These are phyloP conservation scores for Synergus japonicus DNA, from an alignment of 2,888 invertebrate genomes.

Conservation along the genomic window DNA sequence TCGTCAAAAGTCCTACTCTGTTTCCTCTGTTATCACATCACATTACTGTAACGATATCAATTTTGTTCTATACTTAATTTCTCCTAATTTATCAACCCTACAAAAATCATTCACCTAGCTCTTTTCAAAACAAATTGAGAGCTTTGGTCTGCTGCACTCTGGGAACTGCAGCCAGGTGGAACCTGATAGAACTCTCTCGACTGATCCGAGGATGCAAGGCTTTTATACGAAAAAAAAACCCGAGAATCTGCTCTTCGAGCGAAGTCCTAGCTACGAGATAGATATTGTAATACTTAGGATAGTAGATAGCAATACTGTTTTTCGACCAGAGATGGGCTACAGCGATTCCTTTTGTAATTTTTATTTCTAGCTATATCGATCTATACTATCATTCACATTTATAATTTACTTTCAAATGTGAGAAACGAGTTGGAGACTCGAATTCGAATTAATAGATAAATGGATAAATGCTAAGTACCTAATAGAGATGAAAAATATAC, in stretches of 20 bases:
- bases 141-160: constrained; percentile 9
- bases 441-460: constrained; percentile 25
- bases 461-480: constrained; percentile 14
- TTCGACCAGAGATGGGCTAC: constrained; percentile 16
- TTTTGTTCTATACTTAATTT: background rate
- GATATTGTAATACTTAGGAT: constrained; percentile 31
- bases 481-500: constrained; percentile 28
- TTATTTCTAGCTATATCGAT: constrained; percentile 23
- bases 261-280: constrained; percentile 28
- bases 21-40: constrained; percentile 22
- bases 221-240: constrained; percentile 25
- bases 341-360: constrained; percentile 18
- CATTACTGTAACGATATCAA: background rate
- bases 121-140: constrained; percentile 20
- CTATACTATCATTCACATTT: constrained; percentile 26
- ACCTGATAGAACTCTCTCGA: constrained; percentile 32
- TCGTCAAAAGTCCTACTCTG: constrained; percentile 23
- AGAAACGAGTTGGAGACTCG: background rate
- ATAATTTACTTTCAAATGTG: constrained; percentile 14
- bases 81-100: background rate
- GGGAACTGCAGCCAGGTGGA: constrained; percentile 30
- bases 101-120: constrained; percentile 7
- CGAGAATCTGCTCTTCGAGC: background rate
- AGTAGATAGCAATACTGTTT: constrained; percentile 24
- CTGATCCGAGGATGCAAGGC: constrained; percentile 25